phyloP scores from a whole-genome alignment of 2,113 vertebrate species.

The Xiphophorus maculatus region DNA sequence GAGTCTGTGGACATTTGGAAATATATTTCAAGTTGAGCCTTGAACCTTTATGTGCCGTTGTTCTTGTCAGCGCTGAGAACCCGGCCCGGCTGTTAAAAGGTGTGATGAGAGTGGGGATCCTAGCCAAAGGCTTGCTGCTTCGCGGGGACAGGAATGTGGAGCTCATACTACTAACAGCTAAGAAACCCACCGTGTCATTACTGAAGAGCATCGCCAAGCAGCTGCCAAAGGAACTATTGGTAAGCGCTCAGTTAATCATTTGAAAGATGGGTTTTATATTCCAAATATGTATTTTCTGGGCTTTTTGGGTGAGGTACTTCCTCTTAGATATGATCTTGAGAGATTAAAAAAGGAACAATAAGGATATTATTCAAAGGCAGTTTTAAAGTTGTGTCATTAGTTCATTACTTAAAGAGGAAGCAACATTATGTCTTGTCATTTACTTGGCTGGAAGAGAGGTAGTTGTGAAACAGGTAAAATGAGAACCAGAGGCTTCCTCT shows the following conservation, averaged over 20 bases:
- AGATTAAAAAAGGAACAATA: neutral
- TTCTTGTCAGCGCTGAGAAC: constrained; percentile 55
- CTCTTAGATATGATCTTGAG: neutral
- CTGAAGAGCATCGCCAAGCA: constrained; percentile 75
- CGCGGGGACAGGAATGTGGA: constrained; percentile 82
- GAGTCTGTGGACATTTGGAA: neutral
- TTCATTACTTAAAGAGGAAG: too few species aligned
- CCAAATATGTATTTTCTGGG: neutral
- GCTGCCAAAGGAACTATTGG: constrained; percentile 82
- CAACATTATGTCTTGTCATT: too few species aligned
- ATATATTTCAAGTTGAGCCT: neutral
- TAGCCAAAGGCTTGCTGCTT: constrained; percentile 87
- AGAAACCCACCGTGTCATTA: constrained; percentile 81
- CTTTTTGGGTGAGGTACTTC: neutral
- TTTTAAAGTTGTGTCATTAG: too few species aligned
- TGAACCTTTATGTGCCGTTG: neutral
- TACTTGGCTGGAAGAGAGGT: too few species aligned
- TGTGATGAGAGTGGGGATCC: constrained; percentile 84
- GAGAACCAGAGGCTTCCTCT: too few species aligned
- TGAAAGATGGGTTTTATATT: neutral
- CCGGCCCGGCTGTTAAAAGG: constrained; percentile 80
- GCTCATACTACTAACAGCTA: constrained; percentile 83
- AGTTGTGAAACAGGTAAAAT: too few species aligned
- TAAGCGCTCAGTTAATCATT: constrained; percentile 64
- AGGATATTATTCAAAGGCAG: too few species aligned